Conservation (phyloP, 2,113 vertebrate genomes). For the Gymnorhina tibicen region DNA sequence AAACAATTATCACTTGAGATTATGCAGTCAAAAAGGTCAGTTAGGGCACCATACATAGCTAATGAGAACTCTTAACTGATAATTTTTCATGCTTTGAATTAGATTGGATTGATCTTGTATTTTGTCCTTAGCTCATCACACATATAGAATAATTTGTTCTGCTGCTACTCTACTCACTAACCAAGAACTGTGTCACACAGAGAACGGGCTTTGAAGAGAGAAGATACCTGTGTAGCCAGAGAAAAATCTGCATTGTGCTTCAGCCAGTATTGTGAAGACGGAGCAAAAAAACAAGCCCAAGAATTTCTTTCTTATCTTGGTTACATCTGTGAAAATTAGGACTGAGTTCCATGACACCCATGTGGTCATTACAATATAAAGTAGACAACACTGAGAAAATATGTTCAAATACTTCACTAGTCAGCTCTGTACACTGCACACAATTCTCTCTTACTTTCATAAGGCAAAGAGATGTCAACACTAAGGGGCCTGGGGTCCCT, state of each 20-base stretch:
- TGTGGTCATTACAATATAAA: neutral
- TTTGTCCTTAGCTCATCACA: slow-evolving; percentile 11
- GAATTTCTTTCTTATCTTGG: neutral
- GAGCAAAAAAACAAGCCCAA: neutral
- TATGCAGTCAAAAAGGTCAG: slow-evolving; percentile 59
- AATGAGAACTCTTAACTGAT: slow-evolving; percentile 71
- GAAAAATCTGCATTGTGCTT: neutral
- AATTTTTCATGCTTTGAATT: slow-evolving; percentile 61
- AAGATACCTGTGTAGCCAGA: neutral
- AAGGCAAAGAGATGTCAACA: neutral
- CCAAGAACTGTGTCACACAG: neutral
- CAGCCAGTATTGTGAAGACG: neutral
- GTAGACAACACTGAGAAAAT: neutral
- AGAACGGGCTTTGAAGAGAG: neutral
- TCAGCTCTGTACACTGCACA: accelerated
- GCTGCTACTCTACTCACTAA: neutral
- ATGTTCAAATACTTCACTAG: neutral
- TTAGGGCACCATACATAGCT: slow-evolving; percentile 64
- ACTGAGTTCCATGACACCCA: neutral
- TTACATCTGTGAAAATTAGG: neutral
- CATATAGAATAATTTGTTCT: neutral
- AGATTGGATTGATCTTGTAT: slow-evolving; percentile 7
- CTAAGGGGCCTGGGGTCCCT: neutral
- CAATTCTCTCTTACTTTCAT: neutral
- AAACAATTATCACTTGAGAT: slow-evolving; percentile 71